phyloP scores from a whole-genome alignment of 2,888 invertebrate species.

The Drosophila affinis region DNA sequence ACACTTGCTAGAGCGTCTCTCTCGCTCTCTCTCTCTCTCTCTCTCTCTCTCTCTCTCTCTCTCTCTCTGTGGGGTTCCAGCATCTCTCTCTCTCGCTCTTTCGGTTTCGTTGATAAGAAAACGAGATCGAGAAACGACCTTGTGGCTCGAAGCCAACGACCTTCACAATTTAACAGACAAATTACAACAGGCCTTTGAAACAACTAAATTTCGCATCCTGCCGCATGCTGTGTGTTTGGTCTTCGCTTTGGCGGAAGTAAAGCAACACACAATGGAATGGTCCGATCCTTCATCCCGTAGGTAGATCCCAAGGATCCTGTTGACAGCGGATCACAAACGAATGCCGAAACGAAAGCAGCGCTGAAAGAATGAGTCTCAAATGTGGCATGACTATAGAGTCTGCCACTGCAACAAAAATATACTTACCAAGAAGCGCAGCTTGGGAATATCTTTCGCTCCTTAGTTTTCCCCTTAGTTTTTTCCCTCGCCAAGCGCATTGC shows the following conservation, averaged over 20 bases:
- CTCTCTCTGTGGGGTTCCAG: slow-evolving; percentile 24
- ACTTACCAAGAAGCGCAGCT: slow-evolving; percentile 72
- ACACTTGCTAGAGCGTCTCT: slow-evolving; percentile 3
- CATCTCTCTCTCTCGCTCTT: slow-evolving; percentile 11
- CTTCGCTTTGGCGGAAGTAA: slow-evolving; percentile 21
- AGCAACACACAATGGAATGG: slow-evolving; percentile 33
- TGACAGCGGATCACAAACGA: slow-evolving; percentile 47
- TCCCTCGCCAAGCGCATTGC: slow-evolving; percentile 28
- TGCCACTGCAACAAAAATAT: background rate
- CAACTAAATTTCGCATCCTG: slow-evolving; percentile 36
- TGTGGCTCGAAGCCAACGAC: slow-evolving; percentile 59
- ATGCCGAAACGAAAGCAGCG: slow-evolving; percentile 22
- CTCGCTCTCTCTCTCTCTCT: slow-evolving; percentile 13
- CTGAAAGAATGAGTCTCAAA: slow-evolving; percentile 34
- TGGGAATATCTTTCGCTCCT: slow-evolving; percentile 57
- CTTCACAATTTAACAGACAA: slow-evolving; percentile 59
- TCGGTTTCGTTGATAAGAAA: slow-evolving; percentile 53
- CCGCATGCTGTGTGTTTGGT: slow-evolving; percentile 17
- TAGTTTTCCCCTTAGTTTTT: slow-evolving; percentile 2
- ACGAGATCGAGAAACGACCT: slow-evolving; percentile 53
- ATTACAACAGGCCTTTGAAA: slow-evolving; percentile 37
- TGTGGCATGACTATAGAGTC: slow-evolving; percentile 36
- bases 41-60: slow-evolving; percentile 6
- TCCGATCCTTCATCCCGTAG: slow-evolving; percentile 11
- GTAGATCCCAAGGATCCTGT: slow-evolving; percentile 20